Evolutionary conservation across 1,140 invertebrate genomes (phyloP).

Genomic region (Trichonephila clavata): DNA sequence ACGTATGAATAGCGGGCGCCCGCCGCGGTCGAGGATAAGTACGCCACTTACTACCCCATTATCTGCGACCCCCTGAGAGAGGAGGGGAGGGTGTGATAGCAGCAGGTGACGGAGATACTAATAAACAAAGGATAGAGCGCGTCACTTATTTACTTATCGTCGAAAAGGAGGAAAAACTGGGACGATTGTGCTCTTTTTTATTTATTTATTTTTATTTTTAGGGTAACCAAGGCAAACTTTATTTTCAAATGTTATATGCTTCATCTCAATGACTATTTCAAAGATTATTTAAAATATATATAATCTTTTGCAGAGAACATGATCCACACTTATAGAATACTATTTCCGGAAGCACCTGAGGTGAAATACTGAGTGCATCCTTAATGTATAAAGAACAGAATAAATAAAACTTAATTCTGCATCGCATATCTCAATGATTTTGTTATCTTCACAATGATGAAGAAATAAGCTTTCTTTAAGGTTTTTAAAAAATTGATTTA

Average conservation of each 20-base stretch:
- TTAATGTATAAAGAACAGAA: too few species aligned
- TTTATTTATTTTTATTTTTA: background rate
- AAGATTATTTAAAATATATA: background rate
- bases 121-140: conserved; percentile 29
- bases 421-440: too few species aligned
- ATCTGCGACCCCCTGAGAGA: background rate
- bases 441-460: too few species aligned
- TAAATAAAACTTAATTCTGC: too few species aligned
- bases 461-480: too few species aligned
- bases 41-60: conserved; percentile 58
- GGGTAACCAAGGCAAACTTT: background rate
- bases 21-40: conserved; percentile 44
- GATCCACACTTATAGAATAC: too few species aligned
- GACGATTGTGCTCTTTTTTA: background rate
- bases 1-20: conserved; percentile 9
- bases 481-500: too few species aligned
- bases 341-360: too few species aligned
- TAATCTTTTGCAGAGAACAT: background rate
- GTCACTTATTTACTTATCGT: background rate
- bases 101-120: background rate
- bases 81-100: background rate
- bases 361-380: too few species aligned
- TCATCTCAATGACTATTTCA: background rate
- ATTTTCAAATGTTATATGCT: background rate
- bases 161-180: background rate